phyloP scores from a whole-genome alignment of 2,113 vertebrate genomes.

The Anguilla japonica region DNA sequence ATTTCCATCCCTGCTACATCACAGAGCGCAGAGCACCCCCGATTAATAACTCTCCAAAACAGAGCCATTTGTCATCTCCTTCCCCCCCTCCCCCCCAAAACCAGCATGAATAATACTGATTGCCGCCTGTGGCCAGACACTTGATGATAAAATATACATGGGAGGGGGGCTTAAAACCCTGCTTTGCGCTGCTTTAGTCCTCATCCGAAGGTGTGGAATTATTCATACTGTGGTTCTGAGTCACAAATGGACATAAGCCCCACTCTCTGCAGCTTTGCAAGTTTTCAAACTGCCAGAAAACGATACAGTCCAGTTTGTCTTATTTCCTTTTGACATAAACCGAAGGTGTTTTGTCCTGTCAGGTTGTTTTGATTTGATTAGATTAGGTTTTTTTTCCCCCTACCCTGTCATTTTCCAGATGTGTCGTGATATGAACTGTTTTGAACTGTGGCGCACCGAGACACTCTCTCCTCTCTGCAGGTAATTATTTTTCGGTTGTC shows the following conservation, averaged over 20 bases:
- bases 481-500: constrained; percentile 29
- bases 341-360: constrained; percentile 16
- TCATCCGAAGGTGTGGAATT: constrained; percentile 43
- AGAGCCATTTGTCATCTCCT: constrained; percentile 60
- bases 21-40: constrained; percentile 29
- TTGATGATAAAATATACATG: constrained; percentile 54
- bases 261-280: constrained; percentile 31
- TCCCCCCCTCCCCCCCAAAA: constrained; percentile 3
- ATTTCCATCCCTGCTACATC: constrained; percentile 61
- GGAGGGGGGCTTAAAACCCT: constrained; percentile 28
- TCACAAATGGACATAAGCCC: constrained; percentile 28
- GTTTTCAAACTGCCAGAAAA: constrained; percentile 29
- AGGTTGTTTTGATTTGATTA: constrained; percentile 6
- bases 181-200: constrained; percentile 27
- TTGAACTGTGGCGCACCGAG: constrained; percentile 10
- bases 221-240: constrained; percentile 9
- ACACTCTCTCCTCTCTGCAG: neutral
- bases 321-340: neutral
- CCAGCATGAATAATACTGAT: constrained; percentile 54
- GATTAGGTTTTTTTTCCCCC: neutral
- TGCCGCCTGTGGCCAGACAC: constrained; percentile 41
- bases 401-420: neutral
- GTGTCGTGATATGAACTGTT: neutral
- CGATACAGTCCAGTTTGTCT: constrained; percentile 23
- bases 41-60: constrained; percentile 62